Evolutionary conservation across 2,113 vertebrate genomes (phyloP).

Genomic region (Abramis brama): DNA sequence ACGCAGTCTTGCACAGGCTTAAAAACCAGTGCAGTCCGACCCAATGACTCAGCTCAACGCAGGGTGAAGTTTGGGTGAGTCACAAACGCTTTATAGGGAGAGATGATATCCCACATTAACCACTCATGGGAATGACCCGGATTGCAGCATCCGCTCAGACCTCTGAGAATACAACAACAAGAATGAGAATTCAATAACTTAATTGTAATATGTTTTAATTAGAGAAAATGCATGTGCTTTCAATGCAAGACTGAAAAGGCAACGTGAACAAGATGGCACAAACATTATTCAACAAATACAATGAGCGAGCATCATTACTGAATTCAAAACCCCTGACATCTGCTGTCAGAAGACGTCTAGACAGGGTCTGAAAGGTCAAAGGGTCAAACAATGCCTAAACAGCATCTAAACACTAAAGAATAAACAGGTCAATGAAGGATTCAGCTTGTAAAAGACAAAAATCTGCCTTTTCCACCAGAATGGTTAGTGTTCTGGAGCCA

Average conservation of each 20-base stretch:
- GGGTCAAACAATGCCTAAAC: not conserved
- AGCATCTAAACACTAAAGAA: not conserved
- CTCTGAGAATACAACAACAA: conserved; percentile 6
- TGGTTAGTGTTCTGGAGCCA: too few relatives aligned
- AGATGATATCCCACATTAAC: conserved; percentile 27
- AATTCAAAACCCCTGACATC: conserved; percentile 12
- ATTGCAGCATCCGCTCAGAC: not conserved
- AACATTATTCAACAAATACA: not conserved
- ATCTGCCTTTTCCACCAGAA: not conserved
- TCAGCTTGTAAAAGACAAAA: not conserved
- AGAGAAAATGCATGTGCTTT: not conserved
- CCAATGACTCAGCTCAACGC: conserved; percentile 14
- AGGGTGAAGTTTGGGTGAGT: conserved; percentile 21
- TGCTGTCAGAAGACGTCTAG: conserved; percentile 14
- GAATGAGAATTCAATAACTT: not conserved
- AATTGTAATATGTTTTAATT: not conserved
- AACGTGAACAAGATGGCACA: not conserved
- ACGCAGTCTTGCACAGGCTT: not conserved
- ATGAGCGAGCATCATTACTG: not conserved
- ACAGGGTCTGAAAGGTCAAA: conserved; percentile 10
- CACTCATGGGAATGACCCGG: conserved; percentile 5
- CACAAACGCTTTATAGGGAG: not conserved
- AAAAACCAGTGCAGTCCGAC: not conserved
- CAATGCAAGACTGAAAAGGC: not conserved
- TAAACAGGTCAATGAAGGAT: not conserved